Evolutionary conservation across 2,797 vertebrate species (phyloP).

Genomic region (Macropodus opercularis): DNA sequence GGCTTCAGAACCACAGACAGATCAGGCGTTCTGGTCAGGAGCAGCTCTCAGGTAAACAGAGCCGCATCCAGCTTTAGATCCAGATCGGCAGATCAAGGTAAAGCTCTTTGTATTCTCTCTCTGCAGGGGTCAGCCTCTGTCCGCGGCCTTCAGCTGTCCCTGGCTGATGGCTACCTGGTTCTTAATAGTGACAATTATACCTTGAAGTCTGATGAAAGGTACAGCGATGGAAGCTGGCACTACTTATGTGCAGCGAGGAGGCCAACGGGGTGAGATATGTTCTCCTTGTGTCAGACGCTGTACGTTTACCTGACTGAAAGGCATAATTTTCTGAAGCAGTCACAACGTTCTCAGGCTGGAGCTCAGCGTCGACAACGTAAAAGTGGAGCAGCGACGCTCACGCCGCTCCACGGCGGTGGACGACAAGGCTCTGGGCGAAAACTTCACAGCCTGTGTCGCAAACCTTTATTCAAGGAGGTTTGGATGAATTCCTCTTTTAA

Average conservation of each 20-base stretch:
- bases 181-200: slow-evolving; percentile 48
- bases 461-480: slow-evolving; percentile 72
- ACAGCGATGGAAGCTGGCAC: slow-evolving; percentile 73
- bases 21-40: slow-evolving; percentile 45
- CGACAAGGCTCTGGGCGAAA: slow-evolving; percentile 22
- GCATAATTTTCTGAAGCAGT: background rate
- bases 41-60: slow-evolving; percentile 52
- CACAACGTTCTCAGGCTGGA: slow-evolving; percentile 55
- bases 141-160: slow-evolving; percentile 51
- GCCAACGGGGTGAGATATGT: slow-evolving; percentile 46
- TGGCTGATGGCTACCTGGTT: slow-evolving; percentile 59
- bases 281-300: background rate
- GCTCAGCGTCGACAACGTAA: slow-evolving; percentile 66
- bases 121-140: slow-evolving; percentile 29
- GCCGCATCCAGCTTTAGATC: background rate
- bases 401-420: background rate
- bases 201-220: slow-evolving; percentile 58
- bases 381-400: slow-evolving; percentile 19
- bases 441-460: slow-evolving; percentile 58
- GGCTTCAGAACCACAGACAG: slow-evolving; percentile 60
- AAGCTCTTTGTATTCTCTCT: slow-evolving; percentile 6
- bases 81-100: slow-evolving; percentile 3
- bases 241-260: slow-evolving; percentile 61
- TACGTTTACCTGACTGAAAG: background rate
- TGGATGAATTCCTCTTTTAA: slow-evolving; percentile 4